A percentile compares a stretch with the other conserved stretches of the same genome.
Evolutionary conservation across 2,888 invertebrate genomes (phyloP).

Genomic region (Phoronis australis): DNA sequence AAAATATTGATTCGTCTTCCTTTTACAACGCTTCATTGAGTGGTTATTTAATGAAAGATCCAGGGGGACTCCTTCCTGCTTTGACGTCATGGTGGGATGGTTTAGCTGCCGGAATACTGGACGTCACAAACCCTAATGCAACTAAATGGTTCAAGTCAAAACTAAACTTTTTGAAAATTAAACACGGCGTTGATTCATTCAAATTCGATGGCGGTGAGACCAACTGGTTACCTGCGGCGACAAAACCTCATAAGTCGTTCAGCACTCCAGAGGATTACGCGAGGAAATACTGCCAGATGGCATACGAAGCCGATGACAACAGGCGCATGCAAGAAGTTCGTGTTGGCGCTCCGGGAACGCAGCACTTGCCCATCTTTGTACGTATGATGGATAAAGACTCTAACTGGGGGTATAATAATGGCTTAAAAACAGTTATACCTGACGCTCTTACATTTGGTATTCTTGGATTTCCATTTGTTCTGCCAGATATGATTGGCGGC

Average conservation of each 20-base stretch:
- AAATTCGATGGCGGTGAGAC: conserved; percentile 73
- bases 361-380: conserved; percentile 75
- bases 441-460: conserved; percentile 60
- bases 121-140: conserved; percentile 78
- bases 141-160: conserved; percentile 70
- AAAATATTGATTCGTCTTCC: conserved; percentile 71
- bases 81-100: conserved; percentile 75
- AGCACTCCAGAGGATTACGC: conserved; percentile 31
- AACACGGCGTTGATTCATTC: conserved; percentile 76
- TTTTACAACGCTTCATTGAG: conserved; percentile 71
- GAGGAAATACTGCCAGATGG: conserved; percentile 27
- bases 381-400: conserved; percentile 78
- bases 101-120: conserved; percentile 68
- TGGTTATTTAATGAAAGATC: conserved; percentile 55
- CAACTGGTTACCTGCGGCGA: conserved; percentile 33
- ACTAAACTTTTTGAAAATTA: conserved; percentile 62
- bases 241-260: conserved; percentile 17
- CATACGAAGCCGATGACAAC: conserved; percentile 24
- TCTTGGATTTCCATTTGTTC: conserved; percentile 72
- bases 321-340: conserved; percentile 72
- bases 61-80: conserved; percentile 24
- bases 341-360: conserved; percentile 74
- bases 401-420: conserved; percentile 74
- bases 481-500: conserved; percentile 75
- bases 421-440: conserved; percentile 72